These are phyloP conservation scores for Drosophila neonasuta DNA, from an alignment of 2,888 invertebrate species.

Conservation along the genomic window DNA sequence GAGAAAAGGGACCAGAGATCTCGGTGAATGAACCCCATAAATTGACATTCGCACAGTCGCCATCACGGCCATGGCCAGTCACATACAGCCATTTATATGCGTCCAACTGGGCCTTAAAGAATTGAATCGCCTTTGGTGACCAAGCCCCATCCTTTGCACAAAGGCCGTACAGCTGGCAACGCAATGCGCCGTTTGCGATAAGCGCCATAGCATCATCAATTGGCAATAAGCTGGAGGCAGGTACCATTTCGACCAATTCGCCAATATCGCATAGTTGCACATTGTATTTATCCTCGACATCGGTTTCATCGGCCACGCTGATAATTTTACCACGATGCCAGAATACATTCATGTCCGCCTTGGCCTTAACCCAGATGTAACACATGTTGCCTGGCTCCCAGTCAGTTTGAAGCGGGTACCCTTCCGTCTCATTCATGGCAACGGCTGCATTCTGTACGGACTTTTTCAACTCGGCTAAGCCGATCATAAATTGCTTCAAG, in stretches of 20 bases:
- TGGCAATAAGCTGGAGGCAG: slow-evolving; percentile 82
- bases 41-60: slow-evolving; percentile 81
- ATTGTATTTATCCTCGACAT: slow-evolving; percentile 41
- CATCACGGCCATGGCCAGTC: slow-evolving; percentile 49
- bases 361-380: slow-evolving; percentile 82
- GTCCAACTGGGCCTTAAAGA: slow-evolving; percentile 84
- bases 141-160: slow-evolving; percentile 86
- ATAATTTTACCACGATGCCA: slow-evolving; percentile 84
- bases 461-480: slow-evolving; percentile 83
- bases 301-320: neutral
- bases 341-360: slow-evolving; percentile 47
- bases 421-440: neutral
- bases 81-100: slow-evolving; percentile 82
- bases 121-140: slow-evolving; percentile 83
- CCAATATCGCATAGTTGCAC: slow-evolving; percentile 87
- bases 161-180: slow-evolving; percentile 88
- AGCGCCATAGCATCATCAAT: slow-evolving; percentile 83
- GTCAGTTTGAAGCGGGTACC: slow-evolving; percentile 33
- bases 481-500: slow-evolving; percentile 82
- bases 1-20: slow-evolving; percentile 86
- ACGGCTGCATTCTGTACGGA: slow-evolving; percentile 82
- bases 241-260: slow-evolving; percentile 81
- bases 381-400: slow-evolving; percentile 85
- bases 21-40: slow-evolving; percentile 86
- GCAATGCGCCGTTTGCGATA: slow-evolving; percentile 85